Conservation (phyloP, 2,797 vertebrate genomes). For the Buceros bicornis region DNA sequence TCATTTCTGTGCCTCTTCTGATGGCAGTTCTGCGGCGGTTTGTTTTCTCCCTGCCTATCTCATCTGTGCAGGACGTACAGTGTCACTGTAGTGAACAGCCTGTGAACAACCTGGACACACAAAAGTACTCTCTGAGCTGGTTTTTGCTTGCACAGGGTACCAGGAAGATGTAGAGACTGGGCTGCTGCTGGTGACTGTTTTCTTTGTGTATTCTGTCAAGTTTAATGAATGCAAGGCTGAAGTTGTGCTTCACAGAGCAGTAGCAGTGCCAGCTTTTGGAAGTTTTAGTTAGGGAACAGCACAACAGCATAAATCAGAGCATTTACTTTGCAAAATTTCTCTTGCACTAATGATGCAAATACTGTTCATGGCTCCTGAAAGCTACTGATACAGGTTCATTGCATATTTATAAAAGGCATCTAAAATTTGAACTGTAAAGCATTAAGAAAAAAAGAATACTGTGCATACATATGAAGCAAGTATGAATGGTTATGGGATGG, state of each 20-base stretch:
- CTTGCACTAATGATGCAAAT: neutral
- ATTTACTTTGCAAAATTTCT: neutral
- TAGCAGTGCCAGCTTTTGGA: neutral
- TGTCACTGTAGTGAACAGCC: neutral
- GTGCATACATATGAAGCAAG: neutral
- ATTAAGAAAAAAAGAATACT: neutral
- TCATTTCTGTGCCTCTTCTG: constrained; percentile 18
- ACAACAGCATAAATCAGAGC: neutral
- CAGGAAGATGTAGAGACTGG: neutral
- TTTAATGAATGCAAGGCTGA: neutral
- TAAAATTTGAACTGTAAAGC: neutral
- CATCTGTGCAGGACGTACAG: neutral
- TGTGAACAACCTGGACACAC: neutral
- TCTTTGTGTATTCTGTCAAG: neutral
- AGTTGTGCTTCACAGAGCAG: neutral
- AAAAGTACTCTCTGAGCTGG: neutral
- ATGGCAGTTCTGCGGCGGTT: neutral
- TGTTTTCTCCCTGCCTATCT: neutral
- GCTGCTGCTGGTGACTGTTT: neutral
- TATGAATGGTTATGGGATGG: neutral
- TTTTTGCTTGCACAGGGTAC: neutral
- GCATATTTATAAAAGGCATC: neutral
- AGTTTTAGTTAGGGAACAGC: neutral
- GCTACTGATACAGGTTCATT: neutral
- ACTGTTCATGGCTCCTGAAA: neutral